These are phyloP conservation scores for Trogon melanurus DNA, from an alignment of 2,113 vertebrate species.

Conservation along the genomic window DNA sequence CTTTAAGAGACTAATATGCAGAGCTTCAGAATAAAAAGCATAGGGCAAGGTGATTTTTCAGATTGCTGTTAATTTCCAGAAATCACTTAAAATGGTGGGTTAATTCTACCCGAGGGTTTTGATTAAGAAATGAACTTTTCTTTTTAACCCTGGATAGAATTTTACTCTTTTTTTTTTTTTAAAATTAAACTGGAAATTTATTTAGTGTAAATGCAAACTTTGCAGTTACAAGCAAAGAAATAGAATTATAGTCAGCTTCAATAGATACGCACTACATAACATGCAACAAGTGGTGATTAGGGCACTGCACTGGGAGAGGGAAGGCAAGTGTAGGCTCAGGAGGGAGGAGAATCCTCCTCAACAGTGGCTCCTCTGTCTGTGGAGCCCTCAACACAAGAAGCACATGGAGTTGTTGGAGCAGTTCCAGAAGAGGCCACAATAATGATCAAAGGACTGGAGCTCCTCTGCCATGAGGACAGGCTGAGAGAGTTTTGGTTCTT, in stretches of 20 bases:
- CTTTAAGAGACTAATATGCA: not conserved
- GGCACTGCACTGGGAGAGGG: not conserved
- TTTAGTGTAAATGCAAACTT: not conserved
- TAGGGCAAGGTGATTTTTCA: not conserved
- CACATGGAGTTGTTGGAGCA: no score
- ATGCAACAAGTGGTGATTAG: not conserved
- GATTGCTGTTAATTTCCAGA: not conserved
- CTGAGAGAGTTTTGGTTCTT: no score
- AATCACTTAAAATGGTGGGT: not conserved
- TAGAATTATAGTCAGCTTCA: not conserved
- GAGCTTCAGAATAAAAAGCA: not conserved
- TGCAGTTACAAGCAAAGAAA: not conserved
- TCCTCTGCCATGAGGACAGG: no score
- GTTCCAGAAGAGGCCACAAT: no score
- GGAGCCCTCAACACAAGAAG: not conserved
- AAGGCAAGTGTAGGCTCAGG: not conserved
- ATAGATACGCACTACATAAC: rapidly evolving
- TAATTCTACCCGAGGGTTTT: not conserved
- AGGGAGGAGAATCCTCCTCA: not conserved
- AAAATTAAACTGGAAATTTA: not conserved
- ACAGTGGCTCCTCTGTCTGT: not conserved
- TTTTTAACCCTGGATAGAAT: not conserved
- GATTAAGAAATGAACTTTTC: not conserved
- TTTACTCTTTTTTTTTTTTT: not conserved
- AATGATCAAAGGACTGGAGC: no score